A percentile compares a stretch with the other conserved stretches of the same genome.
Evolutionary conservation across 1,140 invertebrate genomes (phyloP).

Genomic region (Hypsibius dujardini): DNA sequence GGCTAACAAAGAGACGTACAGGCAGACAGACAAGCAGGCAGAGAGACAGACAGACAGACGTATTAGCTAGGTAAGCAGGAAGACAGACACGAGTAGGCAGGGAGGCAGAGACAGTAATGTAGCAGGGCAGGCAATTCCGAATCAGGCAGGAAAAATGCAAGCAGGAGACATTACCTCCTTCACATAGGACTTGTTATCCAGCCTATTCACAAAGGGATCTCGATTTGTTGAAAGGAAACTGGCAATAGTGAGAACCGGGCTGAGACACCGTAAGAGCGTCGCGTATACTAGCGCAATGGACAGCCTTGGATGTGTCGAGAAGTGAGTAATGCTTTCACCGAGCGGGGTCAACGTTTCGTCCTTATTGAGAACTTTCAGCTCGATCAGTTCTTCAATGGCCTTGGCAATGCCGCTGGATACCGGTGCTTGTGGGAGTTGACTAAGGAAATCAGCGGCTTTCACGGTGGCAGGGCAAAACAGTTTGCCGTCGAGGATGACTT

Average conservation of each 20-base stretch:
- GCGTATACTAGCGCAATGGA: conserved; percentile 40
- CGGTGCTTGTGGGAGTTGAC: conserved; percentile 41
- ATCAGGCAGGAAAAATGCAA: no score
- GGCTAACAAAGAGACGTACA: no score
- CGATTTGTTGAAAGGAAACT: conserved; percentile 27
- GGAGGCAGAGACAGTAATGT: no score
- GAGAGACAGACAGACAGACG: no score
- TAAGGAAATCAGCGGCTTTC: conserved; percentile 37
- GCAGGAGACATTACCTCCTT: conserved; percentile 32
- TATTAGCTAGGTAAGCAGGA: no score
- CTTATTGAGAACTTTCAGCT: conserved; percentile 39
- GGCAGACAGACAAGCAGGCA: no score
- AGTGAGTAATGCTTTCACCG: conserved; percentile 37
- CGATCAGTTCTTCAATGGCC: conserved; percentile 38
- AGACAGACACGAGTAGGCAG: no score
- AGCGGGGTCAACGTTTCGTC: conserved; percentile 41
- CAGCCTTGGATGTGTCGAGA: conserved; percentile 40
- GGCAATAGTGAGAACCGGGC: conserved; percentile 32
- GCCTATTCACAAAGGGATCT: conserved; percentile 27
- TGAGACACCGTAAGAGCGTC: conserved; percentile 36
- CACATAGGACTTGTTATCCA: conserved; percentile 29
- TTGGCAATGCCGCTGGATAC: conserved; percentile 30
- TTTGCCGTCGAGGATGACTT: conserved; percentile 45
- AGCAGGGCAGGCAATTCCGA: no score
- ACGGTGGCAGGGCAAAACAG: conserved; percentile 27